These are phyloP conservation scores for Meghimatium bilineatum DNA, from an alignment of 2,888 invertebrate genomes.

Conservation along the genomic window DNA sequence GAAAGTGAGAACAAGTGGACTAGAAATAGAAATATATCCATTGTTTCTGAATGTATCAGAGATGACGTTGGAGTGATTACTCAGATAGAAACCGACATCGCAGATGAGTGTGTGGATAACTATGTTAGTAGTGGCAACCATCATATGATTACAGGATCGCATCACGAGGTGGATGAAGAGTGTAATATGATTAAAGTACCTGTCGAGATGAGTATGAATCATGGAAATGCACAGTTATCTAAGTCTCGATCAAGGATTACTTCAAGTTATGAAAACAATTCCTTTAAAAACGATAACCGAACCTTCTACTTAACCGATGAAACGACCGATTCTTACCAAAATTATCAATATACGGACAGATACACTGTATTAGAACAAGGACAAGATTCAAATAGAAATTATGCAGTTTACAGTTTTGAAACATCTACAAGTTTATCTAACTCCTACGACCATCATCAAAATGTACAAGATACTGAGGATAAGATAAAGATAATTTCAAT, in stretches of 20 bases:
- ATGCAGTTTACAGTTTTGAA: neutral
- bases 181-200: neutral
- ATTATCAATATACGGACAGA: neutral
- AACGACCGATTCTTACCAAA: neutral
- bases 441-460: neutral
- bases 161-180: neutral
- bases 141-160: neutral
- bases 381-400: neutral
- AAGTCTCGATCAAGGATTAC: neutral
- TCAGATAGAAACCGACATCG: neutral
- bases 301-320: neutral
- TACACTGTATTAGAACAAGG: too few species aligned
- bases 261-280: neutral
- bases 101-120: neutral
- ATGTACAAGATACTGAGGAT: neutral
- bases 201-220: too few species aligned
- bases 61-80: neutral
- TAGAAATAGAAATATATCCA: neutral
- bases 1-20: neutral
- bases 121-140: neutral
- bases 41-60: neutral
- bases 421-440: neutral
- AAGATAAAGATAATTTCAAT: neutral
- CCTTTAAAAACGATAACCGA: neutral
- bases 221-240: neutral